Percentiles rank a stretch among this genome's conserved stretches.
Conservation (phyloP, 2,888 invertebrate species). For the Sinelater perroti region DNA sequence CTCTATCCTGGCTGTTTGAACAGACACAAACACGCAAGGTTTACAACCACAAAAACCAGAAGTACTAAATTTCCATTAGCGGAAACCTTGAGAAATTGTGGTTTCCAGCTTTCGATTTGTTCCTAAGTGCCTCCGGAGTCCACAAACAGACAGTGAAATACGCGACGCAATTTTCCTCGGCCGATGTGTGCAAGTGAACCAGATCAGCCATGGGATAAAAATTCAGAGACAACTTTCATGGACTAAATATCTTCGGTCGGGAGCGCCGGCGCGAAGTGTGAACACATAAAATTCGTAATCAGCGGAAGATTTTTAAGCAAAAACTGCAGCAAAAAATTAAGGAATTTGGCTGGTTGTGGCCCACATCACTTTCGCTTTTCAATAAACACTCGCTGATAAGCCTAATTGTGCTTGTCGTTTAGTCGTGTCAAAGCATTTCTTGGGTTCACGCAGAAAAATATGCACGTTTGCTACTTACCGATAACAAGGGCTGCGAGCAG, state of each 20-base stretch:
- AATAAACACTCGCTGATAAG: no score
- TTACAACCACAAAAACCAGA: constrained; percentile 11
- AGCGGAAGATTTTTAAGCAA: no score
- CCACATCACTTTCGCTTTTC: no score
- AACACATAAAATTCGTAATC: no score
- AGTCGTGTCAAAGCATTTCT: no score
- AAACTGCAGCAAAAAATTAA: no score
- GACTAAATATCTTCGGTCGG: constrained; percentile 34
- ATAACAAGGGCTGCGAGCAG: constrained; percentile 47
- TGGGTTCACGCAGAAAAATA: constrained; percentile 4
- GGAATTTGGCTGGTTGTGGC: no score
- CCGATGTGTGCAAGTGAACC: constrained; percentile 29
- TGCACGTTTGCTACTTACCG: constrained; percentile 40
- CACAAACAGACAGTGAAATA: no score
- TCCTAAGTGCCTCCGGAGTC: no score
- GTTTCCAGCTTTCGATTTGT: constrained; percentile 9
- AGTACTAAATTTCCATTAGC: constrained; percentile 17
- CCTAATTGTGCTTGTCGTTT: no score
- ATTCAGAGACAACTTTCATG: constrained; percentile 41
- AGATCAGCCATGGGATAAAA: constrained; percentile 37
- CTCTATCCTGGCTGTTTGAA: no score
- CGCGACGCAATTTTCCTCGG: constrained; percentile 15
- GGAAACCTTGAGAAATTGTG: constrained; percentile 16
- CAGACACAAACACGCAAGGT: constrained; percentile 5
- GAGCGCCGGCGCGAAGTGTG: constrained; percentile 25